Evolutionary conservation across 2,888 invertebrate genomes (phyloP).

Genomic region (Hetaerina titia): DNA sequence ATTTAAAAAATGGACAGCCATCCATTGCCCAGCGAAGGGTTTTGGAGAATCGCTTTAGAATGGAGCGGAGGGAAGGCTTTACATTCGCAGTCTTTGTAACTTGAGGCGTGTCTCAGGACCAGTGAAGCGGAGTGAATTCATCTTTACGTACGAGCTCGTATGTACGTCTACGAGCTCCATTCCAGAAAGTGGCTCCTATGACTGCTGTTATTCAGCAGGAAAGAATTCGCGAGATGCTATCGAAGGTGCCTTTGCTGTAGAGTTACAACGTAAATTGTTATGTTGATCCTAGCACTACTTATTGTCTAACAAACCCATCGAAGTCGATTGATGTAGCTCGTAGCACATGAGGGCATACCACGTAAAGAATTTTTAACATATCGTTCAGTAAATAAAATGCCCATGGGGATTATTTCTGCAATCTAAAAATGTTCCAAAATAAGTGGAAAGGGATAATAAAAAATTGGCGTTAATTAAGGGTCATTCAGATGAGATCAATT

Average conservation of each 20-base stretch:
- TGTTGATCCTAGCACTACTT: too few relatives aligned
- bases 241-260: neutral
- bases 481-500: too few relatives aligned
- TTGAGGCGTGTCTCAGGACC: neutral
- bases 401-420: too few relatives aligned
- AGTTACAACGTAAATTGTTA: neutral
- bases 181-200: neutral
- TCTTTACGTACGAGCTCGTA: neutral
- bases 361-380: too few relatives aligned
- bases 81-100: neutral
- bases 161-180: neutral
- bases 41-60: neutral
- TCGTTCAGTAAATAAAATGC: too few relatives aligned
- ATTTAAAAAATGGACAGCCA: too few relatives aligned
- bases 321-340: too few relatives aligned
- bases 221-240: neutral
- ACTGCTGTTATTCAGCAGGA: neutral
- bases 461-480: too few relatives aligned
- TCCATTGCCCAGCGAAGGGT: neutral
- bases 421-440: too few relatives aligned
- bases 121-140: neutral
- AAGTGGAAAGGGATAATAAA: too few relatives aligned
- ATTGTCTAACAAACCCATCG: too few relatives aligned
- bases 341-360: too few relatives aligned
- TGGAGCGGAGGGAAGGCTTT: neutral